Conservation (phyloP, 1,140 invertebrate species). For the Gyrodactylus salaris region DNA sequence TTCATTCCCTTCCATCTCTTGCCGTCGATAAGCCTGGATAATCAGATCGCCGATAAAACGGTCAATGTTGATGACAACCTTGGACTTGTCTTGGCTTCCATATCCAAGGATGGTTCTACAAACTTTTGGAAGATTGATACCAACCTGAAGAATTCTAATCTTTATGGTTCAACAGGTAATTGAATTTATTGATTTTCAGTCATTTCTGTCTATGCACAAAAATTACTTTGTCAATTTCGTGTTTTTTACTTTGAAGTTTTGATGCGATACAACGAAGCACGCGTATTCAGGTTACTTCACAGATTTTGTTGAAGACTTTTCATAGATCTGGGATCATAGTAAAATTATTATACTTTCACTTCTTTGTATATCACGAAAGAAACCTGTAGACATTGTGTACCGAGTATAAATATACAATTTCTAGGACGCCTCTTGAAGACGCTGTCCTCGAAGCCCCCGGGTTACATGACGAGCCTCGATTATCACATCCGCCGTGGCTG, state of each 20-base stretch:
- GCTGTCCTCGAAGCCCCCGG: neutral
- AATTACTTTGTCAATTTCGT: no score
- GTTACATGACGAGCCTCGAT: neutral
- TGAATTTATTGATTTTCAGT: no score
- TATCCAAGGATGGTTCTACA: neutral
- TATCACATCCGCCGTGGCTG: neutral
- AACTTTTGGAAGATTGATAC: neutral
- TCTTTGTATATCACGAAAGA: no score
- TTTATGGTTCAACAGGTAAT: neutral
- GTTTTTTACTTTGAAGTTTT: no score
- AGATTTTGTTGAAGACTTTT: no score
- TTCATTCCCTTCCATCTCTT: neutral
- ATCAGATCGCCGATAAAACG: neutral
- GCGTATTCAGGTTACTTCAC: no score
- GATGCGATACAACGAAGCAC: no score
- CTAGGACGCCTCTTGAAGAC: neutral
- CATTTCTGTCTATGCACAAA: no score
- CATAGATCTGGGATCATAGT: no score
- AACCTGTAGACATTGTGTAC: no score
- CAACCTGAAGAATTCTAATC: neutral
- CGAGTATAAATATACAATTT: no score
- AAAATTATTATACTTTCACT: no score
- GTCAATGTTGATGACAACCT: neutral
- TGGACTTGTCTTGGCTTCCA: neutral
- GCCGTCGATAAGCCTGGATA: neutral